These are phyloP conservation scores for Drusus annulatus DNA, from an alignment of 1,140 invertebrate genomes.

Conservation along the genomic window DNA sequence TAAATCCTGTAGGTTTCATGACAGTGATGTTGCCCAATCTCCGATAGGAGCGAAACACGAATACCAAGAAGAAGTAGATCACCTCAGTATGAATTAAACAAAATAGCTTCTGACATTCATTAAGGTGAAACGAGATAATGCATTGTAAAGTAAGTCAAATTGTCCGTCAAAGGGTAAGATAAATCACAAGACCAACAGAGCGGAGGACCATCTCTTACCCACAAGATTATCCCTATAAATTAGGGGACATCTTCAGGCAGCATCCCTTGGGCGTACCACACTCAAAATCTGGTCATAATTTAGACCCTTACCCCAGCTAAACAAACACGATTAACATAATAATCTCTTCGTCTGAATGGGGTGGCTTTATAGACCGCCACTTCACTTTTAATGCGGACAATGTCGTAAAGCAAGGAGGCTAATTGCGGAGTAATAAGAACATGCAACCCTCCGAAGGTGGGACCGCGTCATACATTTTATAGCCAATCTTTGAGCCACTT, in stretches of 20 bases:
- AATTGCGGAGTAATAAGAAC: conserved; percentile 55
- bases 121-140: background rate
- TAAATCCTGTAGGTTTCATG: no score
- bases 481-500: background rate
- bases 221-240: conserved; percentile 27
- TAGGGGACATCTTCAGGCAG: conserved; percentile 28
- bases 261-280: conserved; percentile 31
- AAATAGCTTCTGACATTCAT: background rate
- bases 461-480: conserved; percentile 7
- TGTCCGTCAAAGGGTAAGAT: conserved; percentile 25
- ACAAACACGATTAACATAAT: conserved; percentile 56
- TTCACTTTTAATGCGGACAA: conserved; percentile 38
- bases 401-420: conserved; percentile 47
- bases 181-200: conserved; percentile 26
- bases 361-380: conserved; percentile 31
- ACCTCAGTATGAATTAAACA: background rate
- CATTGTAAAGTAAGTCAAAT: conserved; percentile 16
- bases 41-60: no score
- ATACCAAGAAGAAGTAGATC: background rate
- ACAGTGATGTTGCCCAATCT: no score
- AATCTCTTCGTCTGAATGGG: conserved; percentile 50
- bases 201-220: conserved; percentile 13
- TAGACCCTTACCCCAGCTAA: conserved; percentile 31
- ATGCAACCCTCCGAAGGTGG: conserved; percentile 24
- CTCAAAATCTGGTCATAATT: conserved; percentile 25